phyloP scores from a whole-genome alignment of 2,113 vertebrate species.

The Himantopus leucocephalus region DNA sequence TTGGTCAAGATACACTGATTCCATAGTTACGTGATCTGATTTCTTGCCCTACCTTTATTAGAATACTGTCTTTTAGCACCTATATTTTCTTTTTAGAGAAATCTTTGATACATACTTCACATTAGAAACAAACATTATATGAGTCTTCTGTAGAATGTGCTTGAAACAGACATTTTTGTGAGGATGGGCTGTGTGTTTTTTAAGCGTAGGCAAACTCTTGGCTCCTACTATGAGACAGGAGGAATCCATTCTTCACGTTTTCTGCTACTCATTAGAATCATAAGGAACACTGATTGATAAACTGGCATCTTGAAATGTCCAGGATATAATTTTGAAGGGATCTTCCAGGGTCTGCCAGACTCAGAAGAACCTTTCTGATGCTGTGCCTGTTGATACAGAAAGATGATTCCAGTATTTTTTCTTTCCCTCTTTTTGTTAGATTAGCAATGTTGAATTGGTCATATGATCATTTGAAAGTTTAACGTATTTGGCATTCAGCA shows the following conservation, averaged over 20 bases:
- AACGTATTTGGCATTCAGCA: neutral
- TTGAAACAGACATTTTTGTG: neutral
- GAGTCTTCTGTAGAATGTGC: neutral
- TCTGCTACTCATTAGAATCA: neutral
- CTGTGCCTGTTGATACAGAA: neutral
- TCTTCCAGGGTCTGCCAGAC: neutral
- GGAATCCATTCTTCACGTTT: neutral
- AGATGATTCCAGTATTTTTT: neutral
- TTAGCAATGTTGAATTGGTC: neutral
- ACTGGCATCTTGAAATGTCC: neutral
- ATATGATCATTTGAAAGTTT: neutral
- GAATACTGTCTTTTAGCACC: neutral
- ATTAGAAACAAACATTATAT: neutral
- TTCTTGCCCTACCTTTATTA: neutral
- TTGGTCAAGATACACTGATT: neutral
- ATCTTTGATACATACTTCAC: neutral
- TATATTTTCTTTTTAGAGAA: neutral
- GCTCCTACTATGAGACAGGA: neutral
- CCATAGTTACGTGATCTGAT: neutral
- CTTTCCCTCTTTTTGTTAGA: neutral
- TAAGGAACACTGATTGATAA: neutral
- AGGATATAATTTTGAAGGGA: neutral
- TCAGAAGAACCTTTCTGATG: neutral
- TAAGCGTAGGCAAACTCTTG: neutral
- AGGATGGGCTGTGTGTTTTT: neutral